phyloP scores from a whole-genome alignment of 2,888 invertebrate species.

The Proisotoma minuta region DNA sequence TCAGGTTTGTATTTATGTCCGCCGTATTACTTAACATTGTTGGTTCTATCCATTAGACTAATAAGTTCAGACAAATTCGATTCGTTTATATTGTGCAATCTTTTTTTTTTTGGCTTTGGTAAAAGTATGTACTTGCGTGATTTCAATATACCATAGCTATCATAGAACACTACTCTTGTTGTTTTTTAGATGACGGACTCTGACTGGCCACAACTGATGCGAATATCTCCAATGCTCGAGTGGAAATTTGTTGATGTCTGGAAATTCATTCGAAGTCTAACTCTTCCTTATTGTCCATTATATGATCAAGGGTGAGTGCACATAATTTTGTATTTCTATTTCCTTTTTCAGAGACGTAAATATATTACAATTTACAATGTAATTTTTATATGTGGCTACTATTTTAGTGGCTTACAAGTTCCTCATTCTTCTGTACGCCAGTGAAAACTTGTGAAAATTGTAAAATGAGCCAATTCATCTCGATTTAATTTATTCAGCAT shows the following conservation, averaged over 20 bases:
- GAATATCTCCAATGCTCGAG: conserved; percentile 83
- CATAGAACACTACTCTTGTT: no score
- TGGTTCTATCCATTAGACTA: conserved; percentile 1
- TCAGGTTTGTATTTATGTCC: conserved; percentile 64
- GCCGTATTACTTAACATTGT: no score
- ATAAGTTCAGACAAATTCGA: not conserved
- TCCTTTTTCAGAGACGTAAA: not conserved
- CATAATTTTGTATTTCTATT: not conserved
- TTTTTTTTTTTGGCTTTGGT: not conserved
- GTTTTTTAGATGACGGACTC: conserved; percentile 70
- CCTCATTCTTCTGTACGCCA: no score
- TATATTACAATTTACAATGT: no score
- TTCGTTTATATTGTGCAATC: not conserved
- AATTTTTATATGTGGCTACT: no score
- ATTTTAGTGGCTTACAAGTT: no score
- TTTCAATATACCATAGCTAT: not conserved
- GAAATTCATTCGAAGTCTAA: conserved; percentile 72
- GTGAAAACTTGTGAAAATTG: no score
- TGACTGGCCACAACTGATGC: conserved; percentile 83
- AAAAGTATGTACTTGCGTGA: not conserved
- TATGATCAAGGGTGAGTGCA: conserved; percentile 77
- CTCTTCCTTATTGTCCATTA: conserved; percentile 82
- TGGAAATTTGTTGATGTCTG: conserved; percentile 91
- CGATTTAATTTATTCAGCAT: no score
- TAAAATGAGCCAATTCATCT: no score